Evolutionary conservation across 1,140 invertebrate species (phyloP).

Genomic region (Belonocnema kinseyi): DNA sequence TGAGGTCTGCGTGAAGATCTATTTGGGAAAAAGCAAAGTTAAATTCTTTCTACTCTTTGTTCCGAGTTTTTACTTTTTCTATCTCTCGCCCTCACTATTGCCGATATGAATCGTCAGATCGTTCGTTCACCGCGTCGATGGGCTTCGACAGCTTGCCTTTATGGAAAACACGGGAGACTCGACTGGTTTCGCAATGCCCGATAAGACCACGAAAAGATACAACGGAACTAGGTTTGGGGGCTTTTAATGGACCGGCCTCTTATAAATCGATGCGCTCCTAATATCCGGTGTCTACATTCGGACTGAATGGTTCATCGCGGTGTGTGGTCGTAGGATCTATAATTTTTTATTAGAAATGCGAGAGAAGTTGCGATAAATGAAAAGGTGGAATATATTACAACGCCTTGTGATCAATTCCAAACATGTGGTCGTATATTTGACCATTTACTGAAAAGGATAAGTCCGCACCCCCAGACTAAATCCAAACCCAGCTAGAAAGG

Average conservation of each 20-base stretch:
- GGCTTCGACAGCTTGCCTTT: not conserved
- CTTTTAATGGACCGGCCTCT: constrained; percentile 27
- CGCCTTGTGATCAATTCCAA: constrained; percentile 16
- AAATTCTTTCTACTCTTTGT: not conserved
- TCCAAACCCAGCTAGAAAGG: constrained; percentile 8
- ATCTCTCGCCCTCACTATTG: not conserved
- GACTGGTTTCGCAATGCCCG: not conserved
- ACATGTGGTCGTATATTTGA: constrained; percentile 1
- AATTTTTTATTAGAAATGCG: constrained; percentile 18
- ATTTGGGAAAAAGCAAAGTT: not conserved
- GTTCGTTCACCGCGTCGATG: constrained; percentile 14
- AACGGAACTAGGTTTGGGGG: not conserved
- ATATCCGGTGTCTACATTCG: constrained; percentile 15
- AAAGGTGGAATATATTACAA: constrained; percentile 24
- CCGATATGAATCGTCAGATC: constrained; percentile 19
- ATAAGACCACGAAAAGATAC: constrained; percentile 16
- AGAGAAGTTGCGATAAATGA: not conserved
- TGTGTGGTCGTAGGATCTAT: constrained; percentile 9
- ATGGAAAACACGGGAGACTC: not conserved
- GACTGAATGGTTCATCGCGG: constrained; percentile 8
- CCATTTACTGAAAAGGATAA: not conserved
- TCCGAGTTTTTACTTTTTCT: not conserved
- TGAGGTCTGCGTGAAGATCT: not conserved
- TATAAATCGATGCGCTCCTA: constrained; percentile 24
- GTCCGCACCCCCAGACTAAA: constrained; percentile 2